Percentiles rank a stretch among this genome's conserved stretches.
Evolutionary conservation across 2,888 invertebrate species (phyloP).

Genomic region (Tetanocera ferruginea): DNA sequence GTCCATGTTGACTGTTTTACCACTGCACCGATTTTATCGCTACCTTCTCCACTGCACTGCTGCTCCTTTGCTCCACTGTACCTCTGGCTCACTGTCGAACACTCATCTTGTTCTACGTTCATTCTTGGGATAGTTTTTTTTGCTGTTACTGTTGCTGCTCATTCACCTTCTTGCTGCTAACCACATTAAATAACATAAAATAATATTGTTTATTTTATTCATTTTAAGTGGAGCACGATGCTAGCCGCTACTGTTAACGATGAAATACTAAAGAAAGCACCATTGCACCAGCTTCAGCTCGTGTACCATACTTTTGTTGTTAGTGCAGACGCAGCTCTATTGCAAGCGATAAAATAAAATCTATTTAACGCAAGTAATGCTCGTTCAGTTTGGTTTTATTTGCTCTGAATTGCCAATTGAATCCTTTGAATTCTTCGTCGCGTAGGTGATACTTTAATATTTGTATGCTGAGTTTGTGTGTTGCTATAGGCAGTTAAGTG

Average conservation of each 20-base stretch:
- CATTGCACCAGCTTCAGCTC: not conserved
- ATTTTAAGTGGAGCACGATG: conserved; percentile 13
- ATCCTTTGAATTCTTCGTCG: not conserved
- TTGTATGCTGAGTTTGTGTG: too few species aligned
- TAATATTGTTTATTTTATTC: conserved; percentile 23
- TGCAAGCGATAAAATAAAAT: conserved; percentile 5
- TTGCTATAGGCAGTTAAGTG: too few species aligned
- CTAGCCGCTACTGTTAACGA: not conserved
- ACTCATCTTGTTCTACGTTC: not conserved
- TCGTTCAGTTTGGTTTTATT: not conserved
- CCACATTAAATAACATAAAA: conserved; percentile 9
- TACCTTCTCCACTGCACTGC: too few species aligned
- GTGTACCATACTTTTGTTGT: too few species aligned
- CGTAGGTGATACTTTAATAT: too few species aligned
- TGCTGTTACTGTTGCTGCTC: not conserved
- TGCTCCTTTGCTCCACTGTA: not conserved
- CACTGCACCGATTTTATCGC: too few species aligned
- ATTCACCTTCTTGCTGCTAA: not conserved
- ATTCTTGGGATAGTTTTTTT: not conserved
- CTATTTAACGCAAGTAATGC: not conserved
- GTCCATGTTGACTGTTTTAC: not conserved
- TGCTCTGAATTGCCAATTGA: not conserved
- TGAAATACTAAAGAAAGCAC: not conserved
- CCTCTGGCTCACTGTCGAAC: too few species aligned
- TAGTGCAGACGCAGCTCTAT: not conserved